These are phyloP conservation scores for Papilio elwesi DNA, from an alignment of 2,888 invertebrate species.

Conservation along the genomic window DNA sequence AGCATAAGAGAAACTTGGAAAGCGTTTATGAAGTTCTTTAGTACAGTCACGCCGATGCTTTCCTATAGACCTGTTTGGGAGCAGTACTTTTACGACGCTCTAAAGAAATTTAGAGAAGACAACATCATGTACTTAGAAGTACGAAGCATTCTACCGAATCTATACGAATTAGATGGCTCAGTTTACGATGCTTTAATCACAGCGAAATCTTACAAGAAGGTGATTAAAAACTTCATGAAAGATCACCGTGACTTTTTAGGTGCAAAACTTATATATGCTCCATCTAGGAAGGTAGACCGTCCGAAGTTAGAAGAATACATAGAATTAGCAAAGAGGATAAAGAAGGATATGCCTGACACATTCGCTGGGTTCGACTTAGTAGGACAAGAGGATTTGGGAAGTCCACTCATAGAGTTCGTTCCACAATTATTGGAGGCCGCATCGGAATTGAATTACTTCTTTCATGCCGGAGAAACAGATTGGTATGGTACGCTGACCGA, in stretches of 20 bases:
- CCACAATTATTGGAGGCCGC: slow-evolving; percentile 79
- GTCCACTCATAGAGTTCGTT: slow-evolving; percentile 85
- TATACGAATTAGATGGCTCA: slow-evolving; percentile 88
- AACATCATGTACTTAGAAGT: slow-evolving; percentile 89
- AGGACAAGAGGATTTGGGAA: slow-evolving; percentile 90
- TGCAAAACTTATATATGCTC: slow-evolving; percentile 88
- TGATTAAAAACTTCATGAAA: slow-evolving; percentile 82
- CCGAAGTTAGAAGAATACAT: slow-evolving; percentile 75
- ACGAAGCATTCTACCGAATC: slow-evolving; percentile 84
- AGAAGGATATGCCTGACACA: slow-evolving; percentile 84
- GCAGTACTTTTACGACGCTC: slow-evolving; percentile 86
- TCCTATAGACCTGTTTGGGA: slow-evolving; percentile 86
- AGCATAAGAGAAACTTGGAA: slow-evolving; percentile 85
- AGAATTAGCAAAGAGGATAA: slow-evolving; percentile 62
- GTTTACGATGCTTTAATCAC: slow-evolving; percentile 81
- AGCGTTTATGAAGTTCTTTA: slow-evolving; percentile 83
- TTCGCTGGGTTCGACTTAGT: slow-evolving; percentile 92
- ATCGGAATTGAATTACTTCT: slow-evolving; percentile 86
- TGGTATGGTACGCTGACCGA: slow-evolving; percentile 88
- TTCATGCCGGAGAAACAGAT: slow-evolving; percentile 93
- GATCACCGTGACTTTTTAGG: slow-evolving; percentile 87
- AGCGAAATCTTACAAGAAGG: slow-evolving; percentile 83
- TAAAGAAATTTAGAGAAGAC: slow-evolving; percentile 86
- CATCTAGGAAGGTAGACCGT: slow-evolving; percentile 75
- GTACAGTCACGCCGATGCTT: slow-evolving; percentile 79